phyloP scores from a whole-genome alignment of 1,140 invertebrate species.

The Hycleus phaleratus region DNA sequence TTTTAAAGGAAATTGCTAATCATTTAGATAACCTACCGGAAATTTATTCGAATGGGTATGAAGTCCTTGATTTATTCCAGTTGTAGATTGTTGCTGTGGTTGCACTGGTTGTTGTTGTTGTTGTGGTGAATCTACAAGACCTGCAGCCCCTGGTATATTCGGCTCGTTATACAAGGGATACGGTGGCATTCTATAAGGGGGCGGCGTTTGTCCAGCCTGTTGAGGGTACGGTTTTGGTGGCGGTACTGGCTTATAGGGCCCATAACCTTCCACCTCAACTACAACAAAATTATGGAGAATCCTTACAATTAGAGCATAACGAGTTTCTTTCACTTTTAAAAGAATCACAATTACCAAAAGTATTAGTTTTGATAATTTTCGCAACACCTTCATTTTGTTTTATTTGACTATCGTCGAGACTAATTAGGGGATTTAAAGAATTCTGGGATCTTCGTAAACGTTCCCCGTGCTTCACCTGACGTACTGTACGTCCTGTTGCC shows the following conservation, averaged over 20 bases:
- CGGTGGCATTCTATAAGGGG: constrained; percentile 47
- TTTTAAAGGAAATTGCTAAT: neutral
- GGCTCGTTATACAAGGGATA: constrained; percentile 42
- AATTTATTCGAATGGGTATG: constrained; percentile 73
- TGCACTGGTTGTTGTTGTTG: constrained; percentile 40
- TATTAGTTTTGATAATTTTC: constrained; percentile 18
- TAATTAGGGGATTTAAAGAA: constrained; percentile 24
- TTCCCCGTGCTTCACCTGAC: constrained; percentile 38
- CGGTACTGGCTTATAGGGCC: constrained; percentile 51
- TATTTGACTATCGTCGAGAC: constrained; percentile 12
- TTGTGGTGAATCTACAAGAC: constrained; percentile 41
- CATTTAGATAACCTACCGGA: constrained; percentile 52
- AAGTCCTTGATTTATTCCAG: constrained; percentile 39
- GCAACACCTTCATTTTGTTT: constrained; percentile 14
- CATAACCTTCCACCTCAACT: constrained; percentile 49
- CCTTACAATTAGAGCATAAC: neutral
- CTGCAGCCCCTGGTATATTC: constrained; percentile 40
- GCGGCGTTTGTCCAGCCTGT: constrained; percentile 41
- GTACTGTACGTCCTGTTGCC: constrained; percentile 35
- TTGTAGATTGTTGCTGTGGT: too few species aligned
- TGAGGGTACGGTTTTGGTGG: constrained; percentile 51
- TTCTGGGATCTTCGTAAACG: constrained; percentile 31
- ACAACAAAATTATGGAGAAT: constrained; percentile 29
- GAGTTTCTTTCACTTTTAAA: neutral
- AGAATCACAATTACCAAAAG: constrained; percentile 10